A percentile compares a stretch with the other conserved stretches of the same genome.
Evolutionary conservation across 2,797 vertebrate genomes (phyloP).

Genomic region (Poliocrania exsul): DNA sequence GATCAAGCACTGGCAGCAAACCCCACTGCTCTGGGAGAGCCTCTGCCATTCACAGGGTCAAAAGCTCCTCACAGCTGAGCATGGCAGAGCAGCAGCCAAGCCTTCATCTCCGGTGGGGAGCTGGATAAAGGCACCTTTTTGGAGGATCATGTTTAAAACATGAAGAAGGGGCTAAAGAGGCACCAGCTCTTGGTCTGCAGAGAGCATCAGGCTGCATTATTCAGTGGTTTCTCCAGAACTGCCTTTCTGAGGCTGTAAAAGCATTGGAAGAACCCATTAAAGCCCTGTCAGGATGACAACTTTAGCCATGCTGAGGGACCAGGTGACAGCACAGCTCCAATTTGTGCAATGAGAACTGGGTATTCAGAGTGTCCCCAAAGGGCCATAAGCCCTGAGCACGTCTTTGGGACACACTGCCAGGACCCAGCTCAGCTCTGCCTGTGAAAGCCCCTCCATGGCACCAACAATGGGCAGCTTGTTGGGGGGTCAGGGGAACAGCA

Average conservation of each 20-base stretch:
- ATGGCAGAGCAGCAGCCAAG: not conserved
- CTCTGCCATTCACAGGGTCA: not conserved
- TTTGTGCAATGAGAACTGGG: not conserved
- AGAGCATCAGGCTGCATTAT: not conserved
- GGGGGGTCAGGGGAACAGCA: not conserved
- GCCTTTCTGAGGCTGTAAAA: not conserved
- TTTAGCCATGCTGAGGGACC: not conserved
- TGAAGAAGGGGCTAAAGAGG: not conserved
- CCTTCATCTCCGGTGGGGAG: not conserved
- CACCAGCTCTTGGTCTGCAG: not conserved
- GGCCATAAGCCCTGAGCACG: not conserved
- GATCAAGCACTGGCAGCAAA: not conserved
- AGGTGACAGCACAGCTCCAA: not conserved
- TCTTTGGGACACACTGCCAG: not conserved
- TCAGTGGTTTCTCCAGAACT: not conserved
- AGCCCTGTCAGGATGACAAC: conserved; percentile 34
- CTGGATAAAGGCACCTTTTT: not conserved
- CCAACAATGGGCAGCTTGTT: not conserved
- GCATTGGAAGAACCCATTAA: not conserved
- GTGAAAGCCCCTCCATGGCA: not conserved
- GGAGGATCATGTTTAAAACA: conserved; percentile 26
- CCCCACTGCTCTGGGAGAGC: not conserved
- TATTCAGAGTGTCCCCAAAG: not conserved
- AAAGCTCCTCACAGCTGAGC: not conserved
- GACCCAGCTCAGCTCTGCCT: not conserved